Evolutionary conservation across 2,797 vertebrate species (phyloP).

Genomic region (Nothura maculosa): DNA sequence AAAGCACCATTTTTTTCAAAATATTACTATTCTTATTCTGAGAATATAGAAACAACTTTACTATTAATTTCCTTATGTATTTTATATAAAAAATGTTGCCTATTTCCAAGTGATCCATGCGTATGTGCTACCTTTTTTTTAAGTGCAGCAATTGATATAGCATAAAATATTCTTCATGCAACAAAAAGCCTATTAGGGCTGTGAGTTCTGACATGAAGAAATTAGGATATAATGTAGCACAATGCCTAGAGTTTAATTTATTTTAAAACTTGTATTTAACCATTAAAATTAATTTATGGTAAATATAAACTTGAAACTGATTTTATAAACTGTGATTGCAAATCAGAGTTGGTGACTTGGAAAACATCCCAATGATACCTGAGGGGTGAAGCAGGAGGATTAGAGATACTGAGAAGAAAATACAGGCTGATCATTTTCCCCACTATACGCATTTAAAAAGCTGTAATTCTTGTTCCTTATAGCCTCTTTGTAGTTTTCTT

Average conservation of each 20-base stretch:
- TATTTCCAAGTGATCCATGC: not conserved
- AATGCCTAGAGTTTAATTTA: not conserved
- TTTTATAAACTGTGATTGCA: slow-evolving; percentile 32
- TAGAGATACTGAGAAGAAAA: slow-evolving; percentile 13
- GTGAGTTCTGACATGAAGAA: not conserved
- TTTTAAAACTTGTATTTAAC: not conserved
- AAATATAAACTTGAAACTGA: not conserved
- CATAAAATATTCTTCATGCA: not conserved
- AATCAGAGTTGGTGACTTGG: not conserved
- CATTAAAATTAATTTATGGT: not conserved
- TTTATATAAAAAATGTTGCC: not conserved
- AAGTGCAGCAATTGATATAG: not conserved
- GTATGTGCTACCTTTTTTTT: not conserved
- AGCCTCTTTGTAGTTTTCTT: not conserved
- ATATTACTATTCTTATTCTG: not conserved
- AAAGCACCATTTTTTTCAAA: not conserved
- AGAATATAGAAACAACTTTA: not conserved
- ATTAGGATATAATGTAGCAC: not conserved
- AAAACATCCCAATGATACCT: slow-evolving; percentile 10
- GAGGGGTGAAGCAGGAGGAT: not conserved
- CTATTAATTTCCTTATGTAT: not conserved
- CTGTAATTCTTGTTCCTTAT: not conserved
- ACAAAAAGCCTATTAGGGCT: not conserved
- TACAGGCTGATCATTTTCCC: not conserved
- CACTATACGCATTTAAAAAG: not conserved